phyloP scores from a whole-genome alignment of 2,888 invertebrate species.

The Acanthosepion pharaonis region DNA sequence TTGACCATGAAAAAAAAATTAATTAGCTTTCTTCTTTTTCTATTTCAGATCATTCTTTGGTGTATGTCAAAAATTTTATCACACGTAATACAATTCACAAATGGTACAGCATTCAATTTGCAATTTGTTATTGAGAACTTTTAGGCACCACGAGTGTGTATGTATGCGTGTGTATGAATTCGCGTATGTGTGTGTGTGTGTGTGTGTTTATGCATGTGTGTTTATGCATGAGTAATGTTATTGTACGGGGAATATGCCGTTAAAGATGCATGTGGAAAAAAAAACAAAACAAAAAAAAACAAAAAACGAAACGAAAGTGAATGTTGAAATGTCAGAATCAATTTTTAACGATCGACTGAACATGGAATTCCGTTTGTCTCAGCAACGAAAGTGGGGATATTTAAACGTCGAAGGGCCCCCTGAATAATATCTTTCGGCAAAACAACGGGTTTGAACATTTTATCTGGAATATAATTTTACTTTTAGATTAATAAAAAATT shows the following conservation, averaged over 20 bases:
- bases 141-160: background rate
- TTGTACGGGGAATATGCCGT: background rate
- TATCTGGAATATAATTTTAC: background rate
- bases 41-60: too few species aligned
- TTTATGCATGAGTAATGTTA: background rate
- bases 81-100: too few species aligned
- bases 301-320: background rate
- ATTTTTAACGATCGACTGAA: background rate
- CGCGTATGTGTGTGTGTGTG: too few species aligned
- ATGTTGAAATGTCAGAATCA: constrained; percentile 6
- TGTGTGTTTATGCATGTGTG: background rate
- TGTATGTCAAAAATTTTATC: too few species aligned
- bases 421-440: background rate
- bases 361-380: background rate
- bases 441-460: background rate
- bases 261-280: background rate
- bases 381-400: background rate
- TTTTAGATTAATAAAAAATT: background rate
- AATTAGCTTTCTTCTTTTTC: too few species aligned
- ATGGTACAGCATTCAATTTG: too few species aligned
- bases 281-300: background rate
- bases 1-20: too few species aligned
- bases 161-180: too few species aligned
- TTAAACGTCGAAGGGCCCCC: background rate
- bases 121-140: too few species aligned